Base-by-base conservation (phyloP, 2,113 vertebrate species). In the Calyptommatus sinebrachiatus region DNA sequence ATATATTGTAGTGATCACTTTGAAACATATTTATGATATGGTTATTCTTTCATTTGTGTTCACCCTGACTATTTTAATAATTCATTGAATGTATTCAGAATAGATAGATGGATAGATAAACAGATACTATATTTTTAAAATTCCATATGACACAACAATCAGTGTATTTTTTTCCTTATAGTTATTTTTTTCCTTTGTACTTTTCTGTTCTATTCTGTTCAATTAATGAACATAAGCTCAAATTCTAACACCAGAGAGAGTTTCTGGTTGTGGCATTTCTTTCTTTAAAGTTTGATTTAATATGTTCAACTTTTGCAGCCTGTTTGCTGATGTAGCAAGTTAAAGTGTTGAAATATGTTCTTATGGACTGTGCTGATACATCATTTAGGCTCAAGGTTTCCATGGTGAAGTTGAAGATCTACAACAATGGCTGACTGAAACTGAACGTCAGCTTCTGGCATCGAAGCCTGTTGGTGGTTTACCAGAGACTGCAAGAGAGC, bases 391-490 rank as follows among this genome's bases (percentile, higher is more conserved):
- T 87, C 98, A 99, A 91, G 98, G 98, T 95, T 99, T 99, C 96
- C 98, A 99, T 94, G 96, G 97, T 68, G 98, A 99, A 92, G 97
- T 99, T 92, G 98, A 99, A 94, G 97, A 98, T 93, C 95, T 99
- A 95, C 97, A 98, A 87, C 97, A 98, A 87, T 99, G 98, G 98
- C 94, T 99, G 93, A 97, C 96, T 87, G 98, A 99, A 93, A 99
- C 97, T 1, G 98, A 99, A 86, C 97, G 97, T 94, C 98, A 98
- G 88, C 96, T 99, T 91, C 94, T 97, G 93, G 95, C 98, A 92
- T 99, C 98, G 89, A 99, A 97, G 93, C 97, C 98, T 86, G 94
- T 98, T 92, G 98, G 98, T 94, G 98, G 98, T 81, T 96, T 99
- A 95, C 98, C 98, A 91, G 98, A 99, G 95, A 99, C 98, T 71